These are phyloP conservation scores for Trachelus tabidus DNA, from an alignment of 2,888 invertebrate species.

Conservation along the genomic window DNA sequence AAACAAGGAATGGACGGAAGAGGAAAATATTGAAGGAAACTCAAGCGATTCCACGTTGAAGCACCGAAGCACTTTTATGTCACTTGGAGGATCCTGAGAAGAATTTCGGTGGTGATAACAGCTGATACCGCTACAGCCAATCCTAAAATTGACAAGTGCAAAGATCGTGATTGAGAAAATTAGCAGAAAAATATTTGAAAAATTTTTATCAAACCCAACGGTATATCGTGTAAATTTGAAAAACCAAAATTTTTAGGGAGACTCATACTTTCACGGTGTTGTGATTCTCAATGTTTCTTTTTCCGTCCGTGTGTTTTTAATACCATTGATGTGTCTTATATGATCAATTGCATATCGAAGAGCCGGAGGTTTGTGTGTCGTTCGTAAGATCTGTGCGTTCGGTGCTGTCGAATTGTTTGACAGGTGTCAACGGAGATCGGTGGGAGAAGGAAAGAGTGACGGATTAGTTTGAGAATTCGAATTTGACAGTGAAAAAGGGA, in stretches of 20 bases:
- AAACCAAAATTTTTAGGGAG: neutral
- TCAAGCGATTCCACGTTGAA: neutral
- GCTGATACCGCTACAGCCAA: neutral
- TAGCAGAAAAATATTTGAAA: neutral
- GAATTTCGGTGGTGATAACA: conserved; percentile 4
- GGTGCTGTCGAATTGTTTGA: neutral
- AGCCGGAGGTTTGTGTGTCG: neutral
- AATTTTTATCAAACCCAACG: neutral
- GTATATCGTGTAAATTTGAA: neutral
- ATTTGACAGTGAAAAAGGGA: neutral
- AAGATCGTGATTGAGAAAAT: neutral
- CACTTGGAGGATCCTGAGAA: neutral
- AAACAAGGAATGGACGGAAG: neutral
- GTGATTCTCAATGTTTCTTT: neutral
- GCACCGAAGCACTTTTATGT: neutral
- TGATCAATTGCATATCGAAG: neutral
- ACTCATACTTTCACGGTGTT: neutral
- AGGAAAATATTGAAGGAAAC: neutral
- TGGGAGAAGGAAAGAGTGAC: neutral
- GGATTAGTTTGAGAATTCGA: neutral
- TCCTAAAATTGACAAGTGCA: neutral
- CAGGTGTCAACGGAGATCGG: neutral
- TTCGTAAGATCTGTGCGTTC: neutral
- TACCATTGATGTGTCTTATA: neutral
- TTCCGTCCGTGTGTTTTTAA: neutral